Evolutionary conservation across 2,113 vertebrate genomes (phyloP), one percentile per base, ranked within the genome.

Genomic region (Larimichthys polyactis): DNA sequence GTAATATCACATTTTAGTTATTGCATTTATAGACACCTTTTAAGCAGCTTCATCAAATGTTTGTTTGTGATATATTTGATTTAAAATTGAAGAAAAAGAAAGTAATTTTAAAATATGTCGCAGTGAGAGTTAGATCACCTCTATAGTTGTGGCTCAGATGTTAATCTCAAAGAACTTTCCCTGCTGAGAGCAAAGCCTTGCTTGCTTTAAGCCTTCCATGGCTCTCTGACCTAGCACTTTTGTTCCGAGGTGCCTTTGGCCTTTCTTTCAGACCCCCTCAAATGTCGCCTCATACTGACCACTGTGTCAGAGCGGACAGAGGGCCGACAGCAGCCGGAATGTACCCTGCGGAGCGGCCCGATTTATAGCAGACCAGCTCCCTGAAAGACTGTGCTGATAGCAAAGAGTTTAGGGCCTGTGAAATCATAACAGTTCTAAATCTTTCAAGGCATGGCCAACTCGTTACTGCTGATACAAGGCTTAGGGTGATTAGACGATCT

Each of bases 401-500:
- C 69, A 83, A 87, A 83, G 24, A 68, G 72, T 78, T 86, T 84
- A 78, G 59, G 74, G 74, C 71, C 71, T 89, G 83, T 87, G 85
- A 91, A 91, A 88, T 88, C 83, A 86, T 83, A 88, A 82, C 82
- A 71, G 71, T 79, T 78, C 52, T 79, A 90, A 92, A 88, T 89
- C 90, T 92, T 89, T 92, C 87, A 79, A 86, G 87, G 75, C 67
- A 24, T 1, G 52, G 48, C 85, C 86, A 81, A 78, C 86, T 91
- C 72, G 74, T 86, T 91, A 92, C 78, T 78, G 87, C 89, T 86
- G 89, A 90, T 85, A 86, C 72, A 49, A 78, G 81, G 88, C 86
- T 93, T 84, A 90, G 77, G 83, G 87, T 88, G 87, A 90, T 91
- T 87, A 88, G 84, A 90, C 86, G 73, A 72, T 86, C 78, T 75